Percentiles rank a stretch among this genome's conserved stretches.
Conservation (phyloP, 30 jellyfish, hydroid and myxozoan genomes). For the Rhopilema esculentum region DNA sequence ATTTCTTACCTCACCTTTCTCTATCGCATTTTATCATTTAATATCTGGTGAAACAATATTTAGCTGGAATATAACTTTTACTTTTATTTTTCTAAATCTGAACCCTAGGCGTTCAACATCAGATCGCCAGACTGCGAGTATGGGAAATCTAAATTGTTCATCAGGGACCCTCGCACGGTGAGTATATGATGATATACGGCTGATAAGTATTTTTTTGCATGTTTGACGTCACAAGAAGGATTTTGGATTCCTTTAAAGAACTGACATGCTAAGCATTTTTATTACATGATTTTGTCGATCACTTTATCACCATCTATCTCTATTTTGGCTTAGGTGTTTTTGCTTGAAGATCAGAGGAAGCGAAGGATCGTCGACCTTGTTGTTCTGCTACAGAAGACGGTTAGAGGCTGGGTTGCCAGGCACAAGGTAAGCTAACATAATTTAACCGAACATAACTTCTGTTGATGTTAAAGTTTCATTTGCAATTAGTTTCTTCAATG, state of each 20-base stretch:
- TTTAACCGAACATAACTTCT: too few relatives aligned
- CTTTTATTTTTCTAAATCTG: background rate
- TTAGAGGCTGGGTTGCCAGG: conserved; percentile 91
- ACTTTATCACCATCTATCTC: background rate
- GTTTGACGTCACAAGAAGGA: too few relatives aligned
- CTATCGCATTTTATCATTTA: background rate
- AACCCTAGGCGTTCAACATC: conserved; percentile 60
- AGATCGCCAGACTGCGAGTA: conserved; percentile 86
- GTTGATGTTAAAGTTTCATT: too few relatives aligned
- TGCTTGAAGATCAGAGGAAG: conserved; percentile 86
- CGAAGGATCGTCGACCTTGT: conserved; percentile 78
- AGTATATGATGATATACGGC: too few relatives aligned
- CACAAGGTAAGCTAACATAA: conserved; percentile 64
- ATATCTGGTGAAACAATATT: too few relatives aligned
- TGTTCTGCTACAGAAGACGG: conserved; percentile 80
- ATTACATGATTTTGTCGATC: background rate
- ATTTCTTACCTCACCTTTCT: background rate
- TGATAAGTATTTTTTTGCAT: too few relatives aligned
- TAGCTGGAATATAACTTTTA: too few relatives aligned
- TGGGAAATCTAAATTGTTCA: conserved; percentile 92
- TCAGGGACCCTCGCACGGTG: conserved; percentile 97
- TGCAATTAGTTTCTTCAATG: too few relatives aligned
- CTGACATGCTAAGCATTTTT: too few relatives aligned
- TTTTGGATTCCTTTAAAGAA: too few relatives aligned
- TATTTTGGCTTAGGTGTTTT: conserved; percentile 67